phyloP scores from a whole-genome alignment of 2,797 vertebrate genomes.

The Nyctalus aviator region DNA sequence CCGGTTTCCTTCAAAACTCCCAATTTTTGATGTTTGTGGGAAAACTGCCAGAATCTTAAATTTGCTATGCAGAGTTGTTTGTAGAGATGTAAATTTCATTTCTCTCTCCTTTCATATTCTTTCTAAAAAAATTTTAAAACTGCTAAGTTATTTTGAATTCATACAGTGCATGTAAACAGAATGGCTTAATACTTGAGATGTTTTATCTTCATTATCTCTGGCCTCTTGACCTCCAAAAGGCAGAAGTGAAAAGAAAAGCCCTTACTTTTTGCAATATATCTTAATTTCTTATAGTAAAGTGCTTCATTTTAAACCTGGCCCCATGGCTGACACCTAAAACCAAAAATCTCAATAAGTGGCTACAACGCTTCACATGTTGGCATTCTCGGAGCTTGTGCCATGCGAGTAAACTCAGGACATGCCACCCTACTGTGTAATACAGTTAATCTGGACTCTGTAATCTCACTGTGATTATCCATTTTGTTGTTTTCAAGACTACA shows the following conservation, averaged over 20 bases:
- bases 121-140: slow-evolving; percentile 49
- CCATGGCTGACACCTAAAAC: slow-evolving; percentile 49
- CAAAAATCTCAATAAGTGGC: neutral
- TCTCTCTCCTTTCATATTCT: slow-evolving; percentile 48
- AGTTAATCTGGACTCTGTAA: slow-evolving; percentile 6
- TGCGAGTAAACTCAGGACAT: neutral
- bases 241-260: neutral
- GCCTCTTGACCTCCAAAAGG: neutral
- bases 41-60: slow-evolving; percentile 66
- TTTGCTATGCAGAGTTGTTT: slow-evolving; percentile 58
- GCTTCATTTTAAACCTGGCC: slow-evolving; percentile 44
- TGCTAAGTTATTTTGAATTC: slow-evolving; percentile 69
- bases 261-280: neutral
- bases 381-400: neutral
- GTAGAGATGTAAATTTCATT: slow-evolving; percentile 63
- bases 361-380: neutral
- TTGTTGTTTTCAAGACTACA: slow-evolving; percentile 49
- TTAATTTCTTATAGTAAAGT: slow-evolving; percentile 53
- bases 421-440: neutral
- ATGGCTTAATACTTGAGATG: slow-evolving; percentile 46
- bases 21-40: slow-evolving; percentile 68
- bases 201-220: slow-evolving; percentile 53
- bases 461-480: neutral
- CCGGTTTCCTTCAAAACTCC: slow-evolving; percentile 34
- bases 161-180: neutral